Evolutionary conservation across 2,888 invertebrate genomes (phyloP), one percentile per base, ranked within the genome.

Genomic region (Tenthredo amoena): DNA sequence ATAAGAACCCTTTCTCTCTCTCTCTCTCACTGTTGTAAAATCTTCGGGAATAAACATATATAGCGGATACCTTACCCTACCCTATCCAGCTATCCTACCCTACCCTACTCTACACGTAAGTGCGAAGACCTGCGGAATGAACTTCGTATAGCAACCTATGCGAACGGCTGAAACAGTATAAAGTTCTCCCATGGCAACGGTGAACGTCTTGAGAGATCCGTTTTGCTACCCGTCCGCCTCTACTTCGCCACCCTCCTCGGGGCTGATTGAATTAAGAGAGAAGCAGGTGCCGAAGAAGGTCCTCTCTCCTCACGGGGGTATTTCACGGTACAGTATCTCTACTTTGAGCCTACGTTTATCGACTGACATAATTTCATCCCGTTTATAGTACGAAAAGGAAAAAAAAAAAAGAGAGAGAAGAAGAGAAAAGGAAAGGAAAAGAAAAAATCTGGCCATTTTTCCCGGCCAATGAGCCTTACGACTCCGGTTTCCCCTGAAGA

Each of bases 241-340:
- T 34, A 37, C 47, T 83, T 71, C 83, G 34, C 26, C 47, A 26
- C 83, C 68, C 68, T 50, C 65, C 68, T 68, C 68, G 71, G 47
- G 76, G 76, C 37, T 87, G 74, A 84, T 83, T 83, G 86, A 88
- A 84, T 87, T 86, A 86, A 82, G 50, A 26, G 72, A 81, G 84
- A 74, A 83, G 85, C 79, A 85, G 72, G 85, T 85, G 85, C 85
- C 85, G 86, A 86, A 86, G 86, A 86, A 86, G 85, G 77, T 68
- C 50, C 65, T 83, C 40, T 81, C 43, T 21, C 26, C 83, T 47
- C 83, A n/a, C 47, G 83, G 62, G 34, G 15, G 62, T 58, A 58
- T 81, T 58, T 62, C 81, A 81, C 26, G 21, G 50, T 81, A 62
- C 21, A 62, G 62, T 31, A 74, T 37, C 40, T 62, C 62, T 50